Evolutionary conservation across 2,113 vertebrate genomes (phyloP), one percentile per base, ranked within the genome.

Genomic region (Plectropomus leopardus): DNA sequence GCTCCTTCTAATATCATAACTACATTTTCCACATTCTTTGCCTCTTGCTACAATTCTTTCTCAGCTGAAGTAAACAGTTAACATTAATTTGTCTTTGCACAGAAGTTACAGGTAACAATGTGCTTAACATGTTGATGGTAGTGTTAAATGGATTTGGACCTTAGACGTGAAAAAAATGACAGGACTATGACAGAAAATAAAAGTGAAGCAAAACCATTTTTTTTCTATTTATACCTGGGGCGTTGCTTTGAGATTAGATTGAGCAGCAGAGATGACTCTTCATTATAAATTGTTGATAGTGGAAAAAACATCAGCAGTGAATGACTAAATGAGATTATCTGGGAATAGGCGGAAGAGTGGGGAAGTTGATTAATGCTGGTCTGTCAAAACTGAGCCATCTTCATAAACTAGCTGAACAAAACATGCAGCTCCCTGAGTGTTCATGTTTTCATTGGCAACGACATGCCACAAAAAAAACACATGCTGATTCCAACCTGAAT

Each of bases 291-390:
- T n/a, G 75, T 85, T 93, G 85, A 92, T 92, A 86, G 91, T 91
- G 92, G 91, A 94, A 94, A 93, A 80, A 86, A 91, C 93, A 94
- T 94, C 90, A 90, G 88, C 79, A 71, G 66, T 89, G 83, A 90
- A 88, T 83, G 64, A 86, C 65, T 48, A 90, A 90, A 94, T 92
- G 71, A 90, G 86, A 93, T 94, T 93, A 93, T 40, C 77, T 40
- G 53, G 81, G 78, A 87, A 87, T 82, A 78, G 83, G 92, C 93
- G 91, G 92, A 92, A 93, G 90, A 86, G 60, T 59, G 85, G 69
- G 63, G 75, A 85, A 63, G 63, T 61, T 90, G 91, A 93, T 92
- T 72, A 86, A 92, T 88, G 78, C 61, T 57, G 64, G 21, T 57
- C 68, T 84, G 84, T 86, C 84, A 48, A 55, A 82, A 58, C 51